Conservation (phyloP, 2,888 invertebrate genomes). For the Diaprepes abbreviatus region DNA sequence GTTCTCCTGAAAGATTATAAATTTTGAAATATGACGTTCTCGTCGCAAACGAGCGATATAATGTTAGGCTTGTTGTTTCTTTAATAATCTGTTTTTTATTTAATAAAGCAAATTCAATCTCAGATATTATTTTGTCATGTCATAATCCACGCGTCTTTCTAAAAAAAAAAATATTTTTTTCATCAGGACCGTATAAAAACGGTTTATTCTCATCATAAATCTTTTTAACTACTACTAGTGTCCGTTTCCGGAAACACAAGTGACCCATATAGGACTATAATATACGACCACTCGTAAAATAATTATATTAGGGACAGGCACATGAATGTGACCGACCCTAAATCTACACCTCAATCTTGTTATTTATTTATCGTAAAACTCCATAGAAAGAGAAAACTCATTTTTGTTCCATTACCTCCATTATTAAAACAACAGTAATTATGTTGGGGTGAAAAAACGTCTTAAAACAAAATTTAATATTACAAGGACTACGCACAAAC, state of each 20-base stretch:
- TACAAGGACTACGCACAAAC: too few relatives aligned
- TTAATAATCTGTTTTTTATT: background rate
- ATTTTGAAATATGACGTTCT: too few relatives aligned
- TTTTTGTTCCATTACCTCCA: background rate
- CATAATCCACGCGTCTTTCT: background rate
- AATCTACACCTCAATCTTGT: slow-evolving; percentile 23
- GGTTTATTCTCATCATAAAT: slow-evolving; percentile 18
- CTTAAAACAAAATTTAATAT: too few relatives aligned
- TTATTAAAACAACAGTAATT: slow-evolving; percentile 6
- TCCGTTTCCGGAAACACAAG: slow-evolving; percentile 16
- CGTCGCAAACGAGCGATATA: too few relatives aligned
- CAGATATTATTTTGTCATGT: background rate
- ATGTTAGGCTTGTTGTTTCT: too few relatives aligned
- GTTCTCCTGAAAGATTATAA: too few relatives aligned
- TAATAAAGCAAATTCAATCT: slow-evolving; percentile 5
- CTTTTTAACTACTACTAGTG: slow-evolving; percentile 13
- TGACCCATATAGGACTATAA: slow-evolving; percentile 16
- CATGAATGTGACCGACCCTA: slow-evolving; percentile 21
- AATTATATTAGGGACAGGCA: slow-evolving; percentile 20
- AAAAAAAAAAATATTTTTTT: slow-evolving; percentile 1
- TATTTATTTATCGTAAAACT: slow-evolving; percentile 11
- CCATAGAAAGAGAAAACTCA: background rate
- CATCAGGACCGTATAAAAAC: slow-evolving; percentile 4
- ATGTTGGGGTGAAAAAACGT: too few relatives aligned
- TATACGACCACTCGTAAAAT: slow-evolving; percentile 20